Base-by-base conservation (phyloP, 2,113 vertebrate species). In the Lophochroa leadbeateri region DNA sequence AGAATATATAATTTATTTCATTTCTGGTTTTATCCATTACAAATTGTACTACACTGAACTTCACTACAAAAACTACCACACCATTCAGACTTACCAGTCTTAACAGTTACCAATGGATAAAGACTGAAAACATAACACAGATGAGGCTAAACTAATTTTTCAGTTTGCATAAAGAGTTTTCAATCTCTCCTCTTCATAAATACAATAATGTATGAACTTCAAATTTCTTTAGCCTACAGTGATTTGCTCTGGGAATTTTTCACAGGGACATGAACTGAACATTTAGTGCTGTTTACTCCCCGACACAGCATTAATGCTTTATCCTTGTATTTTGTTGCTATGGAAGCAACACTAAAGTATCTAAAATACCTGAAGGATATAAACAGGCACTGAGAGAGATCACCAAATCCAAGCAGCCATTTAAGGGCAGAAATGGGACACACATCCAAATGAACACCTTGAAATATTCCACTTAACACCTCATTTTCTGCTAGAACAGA, bases 51-150 rank as follows among this genome's bases (percentile, higher is more conserved):
- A 94, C 49, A 91, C 71, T 88, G 58, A 96, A 77, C 71, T 41
- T 94, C 65, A 70, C 78, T 90, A 94, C 35, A 92, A 93, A 90
- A 94, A 94, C 96, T 95, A 96, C 74, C 61, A 94, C 53, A 96
- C 85, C 94, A 96, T 91, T 97, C 87, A 93, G 84, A 86, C 21
- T 85, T 60, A 85, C 11, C 19, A 87, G 67, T 13, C 67, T 81
- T 82, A 70, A 78, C 35, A 82, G 79, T 31, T 76, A 86, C 6
- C 33, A 70, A 23, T 4, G 33, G 24, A 27, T 57, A 47, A 46
- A 67, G 41, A 85, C 10, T 33, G 25, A 53, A 92, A 81, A 72
- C 35, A 39, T 20, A 46, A 5, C 68, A 39, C 2, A 71, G 19
- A 68, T 11, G 24, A 74, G 31, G 20, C 41, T n/a, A 72, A 82